Base-by-base conservation (phyloP, 1,140 invertebrate species). In the Halyomorpha halys region DNA sequence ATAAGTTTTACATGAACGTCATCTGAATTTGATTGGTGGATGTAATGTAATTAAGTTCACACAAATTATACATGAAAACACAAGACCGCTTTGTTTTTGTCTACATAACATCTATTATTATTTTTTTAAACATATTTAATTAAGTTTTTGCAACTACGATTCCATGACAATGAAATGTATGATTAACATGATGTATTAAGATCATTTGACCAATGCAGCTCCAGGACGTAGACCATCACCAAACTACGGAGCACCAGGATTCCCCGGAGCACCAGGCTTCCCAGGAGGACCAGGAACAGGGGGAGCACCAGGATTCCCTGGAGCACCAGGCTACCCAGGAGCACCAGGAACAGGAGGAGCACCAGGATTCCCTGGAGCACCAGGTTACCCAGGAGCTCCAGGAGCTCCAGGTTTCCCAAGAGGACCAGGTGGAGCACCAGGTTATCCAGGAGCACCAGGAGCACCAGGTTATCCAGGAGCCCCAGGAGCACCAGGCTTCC, bases 371-470 rank as follows among this genome's bases (percentile, higher is more conserved):
- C 59, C 56, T 27, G 62, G 62, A 34, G 25, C 11, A 2, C 47
- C n/a, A n/a, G n/a, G n/a, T n/a, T n/a, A n/a, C n/a, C n/a, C 21
- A 27, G 44, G 61, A 21, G 47, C 27, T 19, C 25, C 47, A 53
- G 25, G 23, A n/a, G 30, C 18, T 5, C 25, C 62, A 34, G 62
- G 21, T 21, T 27, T 30, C 39, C 62, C 62, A 30, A 27, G 18
- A 27, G 62, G 62, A 15, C 62, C 53, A 21, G 53, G 47, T 8
- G 19, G 54, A 13, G 54, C 23, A 16, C 54, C 54, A n/a, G 49
- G 54, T 44, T 21, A 59, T 5, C 65, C 65, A 19, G 62, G 61
- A 49, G 56, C 45, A 30, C 21, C 61, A 13, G 63, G 63, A 62
- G 59, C 47, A 14, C 39, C 51, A 19, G 54, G 62, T 16, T 49